phyloP scores from a whole-genome alignment of 2,888 invertebrate genomes.

The Macaria notata region DNA sequence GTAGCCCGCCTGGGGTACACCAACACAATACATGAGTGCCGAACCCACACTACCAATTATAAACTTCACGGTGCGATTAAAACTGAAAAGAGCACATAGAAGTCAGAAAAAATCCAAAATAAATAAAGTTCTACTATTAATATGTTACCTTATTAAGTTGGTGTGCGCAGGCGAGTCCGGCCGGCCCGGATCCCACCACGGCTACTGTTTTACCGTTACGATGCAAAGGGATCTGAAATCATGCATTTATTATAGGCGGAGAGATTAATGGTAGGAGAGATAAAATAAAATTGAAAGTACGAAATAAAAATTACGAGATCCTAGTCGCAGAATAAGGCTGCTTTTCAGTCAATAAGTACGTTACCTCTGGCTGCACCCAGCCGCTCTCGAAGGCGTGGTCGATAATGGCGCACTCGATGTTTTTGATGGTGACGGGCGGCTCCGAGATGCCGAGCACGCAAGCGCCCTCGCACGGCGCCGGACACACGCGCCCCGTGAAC shows the following conservation, averaged over 20 bases:
- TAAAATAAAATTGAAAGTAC: no score
- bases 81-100: no score
- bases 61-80: no score
- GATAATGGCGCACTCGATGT: conserved; percentile 99
- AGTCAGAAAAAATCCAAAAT: no score
- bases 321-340: no score
- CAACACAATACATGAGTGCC: no score
- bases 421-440: conserved; percentile 98
- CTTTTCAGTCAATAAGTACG: no score
- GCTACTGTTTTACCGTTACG: conserved; percentile 93
- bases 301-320: no score
- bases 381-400: conserved; percentile 98
- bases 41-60: no score
- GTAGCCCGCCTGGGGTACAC: conserved; percentile 90
- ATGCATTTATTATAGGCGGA: background rate
- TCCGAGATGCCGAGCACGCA: conserved; percentile 98
- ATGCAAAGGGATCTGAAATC: conserved; percentile 83
- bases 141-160: conserved; percentile 93
- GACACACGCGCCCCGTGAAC: conserved; percentile 96
- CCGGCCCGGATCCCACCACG: conserved; percentile 96
- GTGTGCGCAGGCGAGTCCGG: conserved; percentile 97
- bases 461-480: conserved; percentile 99
- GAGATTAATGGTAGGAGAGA: no score
- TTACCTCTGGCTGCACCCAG: conserved; percentile 92
- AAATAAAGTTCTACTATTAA: no score